A percentile compares a stretch with the other conserved stretches of the same genome.
phyloP scores from a whole-genome alignment of 2,888 invertebrate genomes.

The Agrochola lychnidis region DNA sequence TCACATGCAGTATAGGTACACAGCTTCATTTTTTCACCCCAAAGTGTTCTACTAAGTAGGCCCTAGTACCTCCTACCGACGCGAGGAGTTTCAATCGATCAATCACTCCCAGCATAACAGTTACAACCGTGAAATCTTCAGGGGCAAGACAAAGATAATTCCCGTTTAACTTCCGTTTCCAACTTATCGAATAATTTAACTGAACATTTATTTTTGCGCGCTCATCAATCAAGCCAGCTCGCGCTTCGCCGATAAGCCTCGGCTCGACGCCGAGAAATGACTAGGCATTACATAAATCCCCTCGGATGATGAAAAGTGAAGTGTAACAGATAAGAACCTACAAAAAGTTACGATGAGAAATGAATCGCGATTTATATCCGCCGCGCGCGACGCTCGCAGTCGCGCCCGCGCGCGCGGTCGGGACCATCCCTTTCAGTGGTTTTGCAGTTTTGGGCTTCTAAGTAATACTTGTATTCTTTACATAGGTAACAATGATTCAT shows the following conservation, averaged over 20 bases:
- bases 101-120: constrained; percentile 88
- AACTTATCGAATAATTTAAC: constrained; percentile 92
- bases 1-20: constrained; percentile 52
- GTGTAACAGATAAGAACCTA: constrained; percentile 91
- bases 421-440: constrained; percentile 21
- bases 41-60: constrained; percentile 58
- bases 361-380: constrained; percentile 91
- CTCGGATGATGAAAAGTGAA: constrained; percentile 91
- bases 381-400: constrained; percentile 78
- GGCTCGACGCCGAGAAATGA: constrained; percentile 91
- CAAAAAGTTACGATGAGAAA: constrained; percentile 92
- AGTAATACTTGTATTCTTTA: constrained; percentile 13
- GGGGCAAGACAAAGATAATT: constrained; percentile 91
- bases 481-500: not conserved
- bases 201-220: constrained; percentile 91
- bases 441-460: constrained; percentile 40
- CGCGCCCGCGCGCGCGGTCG: constrained; percentile 60
- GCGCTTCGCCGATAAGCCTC: constrained; percentile 89
- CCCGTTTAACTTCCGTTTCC: constrained; percentile 91
- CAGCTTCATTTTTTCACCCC: constrained; percentile 61
- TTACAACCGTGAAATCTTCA: constrained; percentile 89
- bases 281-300: constrained; percentile 92
- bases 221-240: constrained; percentile 91
- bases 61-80: constrained; percentile 35
- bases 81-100: constrained; percentile 81